phyloP scores from a whole-genome alignment of 2,888 invertebrate genomes.

The Phorcus lineatus region DNA sequence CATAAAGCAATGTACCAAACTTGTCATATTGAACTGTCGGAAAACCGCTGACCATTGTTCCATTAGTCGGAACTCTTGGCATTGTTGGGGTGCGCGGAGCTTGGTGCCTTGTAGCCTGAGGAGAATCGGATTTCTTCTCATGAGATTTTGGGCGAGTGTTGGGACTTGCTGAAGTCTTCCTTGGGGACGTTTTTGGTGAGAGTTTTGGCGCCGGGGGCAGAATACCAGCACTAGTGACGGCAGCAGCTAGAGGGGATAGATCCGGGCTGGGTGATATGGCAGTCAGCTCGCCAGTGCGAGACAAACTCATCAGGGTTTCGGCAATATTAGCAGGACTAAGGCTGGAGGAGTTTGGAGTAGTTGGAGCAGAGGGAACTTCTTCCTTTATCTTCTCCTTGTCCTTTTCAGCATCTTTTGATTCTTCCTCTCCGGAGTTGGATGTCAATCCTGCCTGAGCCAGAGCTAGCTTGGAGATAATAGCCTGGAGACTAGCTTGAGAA shows the following conservation, averaged over 20 bases:
- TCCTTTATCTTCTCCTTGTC: not conserved
- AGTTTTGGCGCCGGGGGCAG: conserved; percentile 3
- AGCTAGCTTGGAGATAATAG: conserved; percentile 61
- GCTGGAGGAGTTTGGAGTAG: not conserved
- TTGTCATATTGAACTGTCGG: conserved; percentile 43
- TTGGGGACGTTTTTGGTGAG: conserved; percentile 27
- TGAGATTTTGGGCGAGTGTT: conserved; percentile 2
- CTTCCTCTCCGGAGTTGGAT: not conserved
- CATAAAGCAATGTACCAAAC: conserved; percentile 54
- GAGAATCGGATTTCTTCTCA: conserved; percentile 12
- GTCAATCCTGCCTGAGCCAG: conserved; percentile 40
- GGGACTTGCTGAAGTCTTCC: conserved; percentile 18
- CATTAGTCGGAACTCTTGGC: not conserved
- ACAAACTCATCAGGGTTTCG: conserved; percentile 22
- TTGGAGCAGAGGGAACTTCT: not conserved
- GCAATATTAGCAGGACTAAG: conserved; percentile 27
- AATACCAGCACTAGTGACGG: conserved; percentile 4
- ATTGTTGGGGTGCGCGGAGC: not conserved
- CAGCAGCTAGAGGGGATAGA: conserved; percentile 1
- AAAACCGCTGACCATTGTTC: conserved; percentile 5
- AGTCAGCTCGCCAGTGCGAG: conserved; percentile 8
- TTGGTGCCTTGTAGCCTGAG: not conserved
- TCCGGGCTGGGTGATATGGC: not conserved
- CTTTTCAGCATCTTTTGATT: not conserved
- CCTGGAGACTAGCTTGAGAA: conserved; percentile 51